Evolutionary conservation across 1,140 invertebrate genomes (phyloP), one percentile per base, ranked within the genome.

Genomic region (Helicoverpa zea): DNA sequence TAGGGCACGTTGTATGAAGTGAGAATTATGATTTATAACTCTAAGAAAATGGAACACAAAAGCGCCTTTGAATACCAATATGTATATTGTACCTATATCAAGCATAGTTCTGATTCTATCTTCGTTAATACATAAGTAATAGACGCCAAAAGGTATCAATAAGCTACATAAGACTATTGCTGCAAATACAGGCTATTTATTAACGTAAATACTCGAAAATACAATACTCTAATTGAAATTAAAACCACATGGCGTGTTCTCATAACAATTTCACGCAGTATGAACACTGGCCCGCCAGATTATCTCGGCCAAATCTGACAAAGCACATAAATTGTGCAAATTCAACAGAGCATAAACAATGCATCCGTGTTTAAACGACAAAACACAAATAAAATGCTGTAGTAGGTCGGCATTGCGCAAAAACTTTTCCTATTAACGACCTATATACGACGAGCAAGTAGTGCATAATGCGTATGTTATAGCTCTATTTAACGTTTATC

Each of bases 351-450:
- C 76, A 63, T 79, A 64, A 77, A 74, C 81, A 81, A 78, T 66
- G 74, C 61, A 73, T 73, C 68, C 66, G 68, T 51, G 73, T 74
- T 79, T 74, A 70, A 76, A 66, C 49, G 64, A 78, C 61, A 79
- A 56, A 73, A 66, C 47, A 29, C 47, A 77, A 70, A 80, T 76
- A 72, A 77, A 80, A 81, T 64, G 47, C 35, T 61, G 58, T 77
- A 77, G 61, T 64, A 59, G 74, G 61, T 81, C 81, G 78, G 81
- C 83, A 86, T 63, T 88, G 81, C 84, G 83, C 84, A 87, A 87
- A 86, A 91, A 91, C 76, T 91, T 91, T 90, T 85, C 84, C 86
- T 89, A 91, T 91, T 87, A 90, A 66, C 61, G 47, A 66, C 49
- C 47, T 64, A 77, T 16, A 77, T 77, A 64, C 18, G 49, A 82